Evolutionary conservation across 2,797 vertebrate genomes (phyloP), one percentile per base, ranked within the genome.

Genomic region (Mus caroli): DNA sequence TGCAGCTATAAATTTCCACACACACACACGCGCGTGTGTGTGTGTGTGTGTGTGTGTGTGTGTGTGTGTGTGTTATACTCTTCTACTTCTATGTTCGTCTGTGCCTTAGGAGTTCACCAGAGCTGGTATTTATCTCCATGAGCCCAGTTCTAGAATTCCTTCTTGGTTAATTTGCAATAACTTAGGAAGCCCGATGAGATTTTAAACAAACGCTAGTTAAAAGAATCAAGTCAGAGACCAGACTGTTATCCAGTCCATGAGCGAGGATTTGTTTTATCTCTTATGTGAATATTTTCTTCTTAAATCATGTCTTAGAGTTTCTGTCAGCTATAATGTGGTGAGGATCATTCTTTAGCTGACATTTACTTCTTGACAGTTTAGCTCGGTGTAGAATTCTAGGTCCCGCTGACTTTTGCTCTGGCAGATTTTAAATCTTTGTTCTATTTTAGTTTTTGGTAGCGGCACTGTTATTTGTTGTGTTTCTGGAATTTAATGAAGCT

Each of bases 201-300:
- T 96, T 92, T 76, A 87, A 6, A 34, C 24, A 80, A 94, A 87
- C 80, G 69, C 88, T 58, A 26, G 19, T 87, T 56, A 58, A 91
- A 88, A 92, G 89, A 24, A 46, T 80, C 17, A 95, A 79, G 54
- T 90, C 37, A 92, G 31, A 84, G 11, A 69, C 73, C 73, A 56
- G 26, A 50, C 6, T 86, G 37, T 14, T 82, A 87, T 83, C 73
- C 64, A 50, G 88, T 79, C 91, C 84, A 76, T 56, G 9, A 73
- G 82, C 15, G 6, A 90, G 73, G 24, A 75, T 26, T 75, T 8
- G 5, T 26, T 67, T 46, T 37, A 94, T 60, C 78, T 20, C 9
- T 60, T 86, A 75, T 76, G 50, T 90, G 77, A 78, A 92, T 90
- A 92, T 90, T 92, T 91, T 92, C 13, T 88, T 76, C 60, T 79